Conservation (phyloP, 2,888 invertebrate genomes). For the Lepidonotus clava region DNA sequence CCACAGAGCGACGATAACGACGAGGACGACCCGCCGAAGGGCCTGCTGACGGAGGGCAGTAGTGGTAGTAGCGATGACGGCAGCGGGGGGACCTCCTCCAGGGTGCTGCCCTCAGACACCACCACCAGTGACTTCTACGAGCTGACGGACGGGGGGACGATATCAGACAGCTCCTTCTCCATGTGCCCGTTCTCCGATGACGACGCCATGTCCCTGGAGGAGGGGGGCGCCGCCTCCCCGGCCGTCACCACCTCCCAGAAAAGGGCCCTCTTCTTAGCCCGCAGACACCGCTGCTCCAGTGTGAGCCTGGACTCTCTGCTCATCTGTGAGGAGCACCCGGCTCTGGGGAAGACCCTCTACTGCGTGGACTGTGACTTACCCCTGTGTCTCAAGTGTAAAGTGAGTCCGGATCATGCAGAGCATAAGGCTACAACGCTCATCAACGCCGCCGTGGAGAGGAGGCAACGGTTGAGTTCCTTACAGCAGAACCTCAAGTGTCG, state of each 20-base stretch:
- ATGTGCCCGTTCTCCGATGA: not conserved
- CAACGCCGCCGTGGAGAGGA: not conserved
- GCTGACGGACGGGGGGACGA: not conserved
- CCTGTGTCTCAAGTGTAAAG: constrained; percentile 12
- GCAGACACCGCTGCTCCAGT: no score
- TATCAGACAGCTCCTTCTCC: not conserved
- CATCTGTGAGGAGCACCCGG: not conserved
- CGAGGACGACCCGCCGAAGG: no score
- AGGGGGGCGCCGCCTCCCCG: not conserved
- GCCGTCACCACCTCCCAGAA: not conserved
- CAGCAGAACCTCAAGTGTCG: not conserved
- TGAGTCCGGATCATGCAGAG: not conserved
- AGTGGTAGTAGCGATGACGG: no score
- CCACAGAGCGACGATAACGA: no score
- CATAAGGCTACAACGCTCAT: constrained; percentile 39
- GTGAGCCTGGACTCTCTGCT: not conserved
- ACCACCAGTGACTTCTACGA: not conserved
- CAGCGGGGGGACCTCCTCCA: no score
- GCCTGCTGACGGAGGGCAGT: no score
- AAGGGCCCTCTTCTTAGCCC: no score
- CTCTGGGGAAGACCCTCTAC: not conserved
- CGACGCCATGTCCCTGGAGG: not conserved
- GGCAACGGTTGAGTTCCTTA: not conserved
- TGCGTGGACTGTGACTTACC: not conserved
- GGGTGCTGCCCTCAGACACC: no score